Conservation (phyloP, 1,140 invertebrate genomes). For the Cyclina sinensis region DNA sequence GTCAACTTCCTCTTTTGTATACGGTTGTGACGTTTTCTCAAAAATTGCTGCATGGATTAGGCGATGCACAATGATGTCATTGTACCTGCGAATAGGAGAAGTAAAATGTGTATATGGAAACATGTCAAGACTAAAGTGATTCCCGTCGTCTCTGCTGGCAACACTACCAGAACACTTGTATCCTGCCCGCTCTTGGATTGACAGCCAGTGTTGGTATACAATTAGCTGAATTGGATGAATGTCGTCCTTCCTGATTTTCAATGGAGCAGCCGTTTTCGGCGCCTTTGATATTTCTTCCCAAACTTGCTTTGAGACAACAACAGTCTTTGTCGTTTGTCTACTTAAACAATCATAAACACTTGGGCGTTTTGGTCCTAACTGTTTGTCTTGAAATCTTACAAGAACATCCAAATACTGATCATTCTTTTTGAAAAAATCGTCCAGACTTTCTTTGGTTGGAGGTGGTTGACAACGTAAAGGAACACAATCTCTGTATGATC, state of each 20-base stretch:
- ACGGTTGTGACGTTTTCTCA: slow-evolving; percentile 37
- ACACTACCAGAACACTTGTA: slow-evolving; percentile 67
- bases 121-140: slow-evolving; percentile 66
- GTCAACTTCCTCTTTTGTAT: slow-evolving; percentile 59
- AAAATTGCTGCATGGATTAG: slow-evolving; percentile 58
- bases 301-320: slow-evolving; percentile 58
- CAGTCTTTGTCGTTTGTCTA: slow-evolving; percentile 32
- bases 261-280: slow-evolving; percentile 91
- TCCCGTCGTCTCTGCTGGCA: neutral
- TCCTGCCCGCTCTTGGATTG: slow-evolving; percentile 66
- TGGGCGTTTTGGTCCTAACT: neutral
- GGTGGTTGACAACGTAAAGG: slow-evolving; percentile 68
- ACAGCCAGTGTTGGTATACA: slow-evolving; percentile 61
- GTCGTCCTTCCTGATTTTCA: slow-evolving; percentile 90
- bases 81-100: slow-evolving; percentile 69
- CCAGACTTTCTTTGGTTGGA: slow-evolving; percentile 62
- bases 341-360: slow-evolving; percentile 15
- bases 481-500: slow-evolving; percentile 48
- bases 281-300: slow-evolving; percentile 93
- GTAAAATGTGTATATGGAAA: slow-evolving; percentile 69
- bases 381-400: slow-evolving; percentile 63
- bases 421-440: slow-evolving; percentile 66
- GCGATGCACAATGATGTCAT: slow-evolving; percentile 65
- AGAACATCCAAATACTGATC: slow-evolving; percentile 57
- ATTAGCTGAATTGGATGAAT: slow-evolving; percentile 67